These are phyloP conservation scores for Distichodus sexfasciatus DNA, from an alignment of 2,797 vertebrate species.

Conservation along the genomic window DNA sequence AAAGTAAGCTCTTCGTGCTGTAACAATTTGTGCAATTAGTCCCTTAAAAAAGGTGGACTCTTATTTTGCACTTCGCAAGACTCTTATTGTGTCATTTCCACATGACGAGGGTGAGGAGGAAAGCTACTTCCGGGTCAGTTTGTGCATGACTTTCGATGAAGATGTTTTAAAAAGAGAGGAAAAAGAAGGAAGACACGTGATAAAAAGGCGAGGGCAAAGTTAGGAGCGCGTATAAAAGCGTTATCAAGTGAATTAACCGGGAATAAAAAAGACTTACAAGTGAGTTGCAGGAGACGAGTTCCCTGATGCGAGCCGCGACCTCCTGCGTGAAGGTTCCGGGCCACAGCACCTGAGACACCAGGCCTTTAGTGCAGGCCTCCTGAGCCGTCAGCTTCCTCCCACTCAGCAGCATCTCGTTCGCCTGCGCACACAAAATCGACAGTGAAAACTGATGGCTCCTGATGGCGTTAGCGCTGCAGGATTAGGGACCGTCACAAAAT, in stretches of 20 bases:
- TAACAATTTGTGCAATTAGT: too few relatives aligned
- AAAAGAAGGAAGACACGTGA: background rate
- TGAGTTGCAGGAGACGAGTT: constrained; percentile 89
- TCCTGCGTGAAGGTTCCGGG: constrained; percentile 95
- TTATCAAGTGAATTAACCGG: constrained; percentile 11
- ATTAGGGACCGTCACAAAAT: too few relatives aligned
- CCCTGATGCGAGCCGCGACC: constrained; percentile 93
- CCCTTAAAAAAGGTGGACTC: too few relatives aligned
- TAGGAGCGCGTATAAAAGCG: background rate
- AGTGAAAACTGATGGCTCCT: background rate
- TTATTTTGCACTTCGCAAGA: too few relatives aligned
- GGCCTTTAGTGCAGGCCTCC: constrained; percentile 92
- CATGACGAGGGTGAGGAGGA: background rate
- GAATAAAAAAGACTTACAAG: constrained; percentile 75
- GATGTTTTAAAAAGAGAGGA: background rate
- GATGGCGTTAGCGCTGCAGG: too few relatives aligned
- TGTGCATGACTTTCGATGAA: constrained; percentile 29
- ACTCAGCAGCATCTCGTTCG: constrained; percentile 93
- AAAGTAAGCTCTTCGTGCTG: too few relatives aligned
- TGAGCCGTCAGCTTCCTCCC: constrained; percentile 94
- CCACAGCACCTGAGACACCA: constrained; percentile 98
- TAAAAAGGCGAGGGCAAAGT: background rate
- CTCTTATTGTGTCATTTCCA: too few relatives aligned
- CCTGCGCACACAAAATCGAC: constrained; percentile 67
- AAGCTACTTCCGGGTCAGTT: background rate